Base-by-base conservation (phyloP, 2,113 vertebrate species). In the Istiophorus platypterus region DNA sequence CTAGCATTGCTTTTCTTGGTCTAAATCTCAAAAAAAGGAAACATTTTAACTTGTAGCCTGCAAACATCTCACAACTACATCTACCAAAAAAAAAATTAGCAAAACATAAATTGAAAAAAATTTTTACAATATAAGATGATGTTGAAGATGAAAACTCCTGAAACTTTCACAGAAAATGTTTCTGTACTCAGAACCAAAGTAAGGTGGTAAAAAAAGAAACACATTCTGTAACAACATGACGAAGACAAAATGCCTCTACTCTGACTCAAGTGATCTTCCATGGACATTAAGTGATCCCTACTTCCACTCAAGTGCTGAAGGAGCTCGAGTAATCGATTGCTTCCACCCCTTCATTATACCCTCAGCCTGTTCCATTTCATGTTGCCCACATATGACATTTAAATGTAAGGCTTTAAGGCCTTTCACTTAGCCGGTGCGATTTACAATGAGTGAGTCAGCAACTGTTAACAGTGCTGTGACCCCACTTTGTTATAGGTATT, bases 271-370 rank as follows among this genome's bases (percentile, higher is more conserved):
- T 49, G 47, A 59, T 17, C 51, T 58, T 42, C 39, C 26, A 47
- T 20, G 12, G 27, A 26, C 6, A 13, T 58, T 37, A 63, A 49
- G 14, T 41, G 52, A 26, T 24, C 2, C 18, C 13, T 15, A 2
- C 6, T 11, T 70, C 12, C 24, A 6, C n/a, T 76, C 18, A 26
- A 47, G 56, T 49, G 31, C 31, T 34, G 3, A 34, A 6, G 31
- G 22, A 61, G 17, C 13, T 63, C 7, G 9, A 52, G 8, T 61
- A 80, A 82, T 64, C 58, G 64, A 74, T 78, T 56, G 57, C 52
- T 47, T 62, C 74, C 59, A 73, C 7, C 65, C 26, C 4, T 42
- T 68, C 61, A 69, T 54, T 41, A 37, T 17, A 41, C 20, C 37
- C 27, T 37, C 62, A 54, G 29, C 34, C 75, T 72, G 54, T 26